These are phyloP conservation scores for Cottus gobio DNA, from an alignment of 2,113 vertebrate species.

Conservation along the genomic window DNA sequence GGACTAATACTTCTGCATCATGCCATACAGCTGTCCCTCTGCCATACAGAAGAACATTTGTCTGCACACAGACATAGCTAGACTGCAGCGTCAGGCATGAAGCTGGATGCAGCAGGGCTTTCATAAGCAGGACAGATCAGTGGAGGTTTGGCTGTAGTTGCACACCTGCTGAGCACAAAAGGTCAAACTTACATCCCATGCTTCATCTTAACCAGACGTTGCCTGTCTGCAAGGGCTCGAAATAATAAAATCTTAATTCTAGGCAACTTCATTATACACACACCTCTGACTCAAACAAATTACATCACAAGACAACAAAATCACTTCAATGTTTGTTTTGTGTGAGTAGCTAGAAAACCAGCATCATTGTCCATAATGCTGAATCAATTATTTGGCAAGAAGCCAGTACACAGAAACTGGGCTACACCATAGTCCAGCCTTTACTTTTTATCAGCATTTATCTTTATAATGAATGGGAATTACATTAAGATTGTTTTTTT, in stretches of 20 bases:
- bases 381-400: neutral
- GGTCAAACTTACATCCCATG: slow-evolving; percentile 78
- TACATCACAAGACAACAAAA: neutral
- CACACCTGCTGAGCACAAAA: neutral
- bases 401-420: neutral
- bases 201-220: slow-evolving; percentile 91
- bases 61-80: too few species aligned
- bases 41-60: too few species aligned
- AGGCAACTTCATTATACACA: slow-evolving; percentile 76
- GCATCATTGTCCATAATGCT: neutral
- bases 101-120: neutral
- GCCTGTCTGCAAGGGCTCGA: slow-evolving; percentile 96
- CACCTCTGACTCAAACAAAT: slow-evolving; percentile 33
- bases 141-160: neutral
- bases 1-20: neutral
- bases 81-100: too few species aligned
- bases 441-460: neutral
- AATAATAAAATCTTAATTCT: slow-evolving; percentile 72
- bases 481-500: too few species aligned
- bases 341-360: neutral
- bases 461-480: neutral
- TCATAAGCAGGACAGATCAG: neutral
- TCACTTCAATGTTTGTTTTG: neutral
- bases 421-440: neutral
- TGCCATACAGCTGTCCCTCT: too few species aligned